Conservation (phyloP, 2,113 vertebrate species). For the Cryptoleucopteryx plumbea region DNA sequence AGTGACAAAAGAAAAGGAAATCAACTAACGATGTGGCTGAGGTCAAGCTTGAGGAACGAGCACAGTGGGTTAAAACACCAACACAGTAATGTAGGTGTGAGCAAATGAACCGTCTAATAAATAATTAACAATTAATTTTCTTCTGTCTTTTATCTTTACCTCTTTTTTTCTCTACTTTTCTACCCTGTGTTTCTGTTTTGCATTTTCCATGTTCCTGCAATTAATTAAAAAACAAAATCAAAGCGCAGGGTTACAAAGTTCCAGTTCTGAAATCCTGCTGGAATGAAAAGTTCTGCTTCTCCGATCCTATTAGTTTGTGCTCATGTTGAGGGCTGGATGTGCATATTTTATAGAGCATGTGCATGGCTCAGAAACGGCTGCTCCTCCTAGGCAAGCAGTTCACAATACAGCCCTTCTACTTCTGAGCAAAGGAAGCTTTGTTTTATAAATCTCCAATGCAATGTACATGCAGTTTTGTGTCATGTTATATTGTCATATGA, state of each 20-base stretch:
- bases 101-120: constrained; percentile 69
- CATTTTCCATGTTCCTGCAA: constrained; percentile 53
- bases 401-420: constrained; percentile 19
- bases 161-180: constrained; percentile 14
- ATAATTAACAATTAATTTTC: constrained; percentile 72
- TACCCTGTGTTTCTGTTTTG: constrained; percentile 40
- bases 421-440: constrained; percentile 54
- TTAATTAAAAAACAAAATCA: constrained; percentile 72
- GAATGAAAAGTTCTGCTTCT: constrained; percentile 49
- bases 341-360: constrained; percentile 48
- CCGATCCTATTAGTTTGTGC: not conserved
- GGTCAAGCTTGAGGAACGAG: constrained; percentile 44
- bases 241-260: constrained; percentile 55
- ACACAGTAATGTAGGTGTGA: constrained; percentile 60
- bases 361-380: not conserved
- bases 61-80: constrained; percentile 59
- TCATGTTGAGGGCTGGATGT: constrained; percentile 31
- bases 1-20: constrained; percentile 48
- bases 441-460: constrained; percentile 69
- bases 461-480: constrained; percentile 64
- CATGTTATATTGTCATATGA: constrained; percentile 74
- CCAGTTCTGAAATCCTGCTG: constrained; percentile 31
- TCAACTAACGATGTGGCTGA: not conserved
- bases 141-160: constrained; percentile 64
- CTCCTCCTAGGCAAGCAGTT: not conserved